A percentile compares a stretch with the other conserved stretches of the same genome.
These are phyloP conservation scores for Taenioides sp. DNA, from an alignment of 2,797 vertebrate species.

Conservation along the genomic window DNA sequence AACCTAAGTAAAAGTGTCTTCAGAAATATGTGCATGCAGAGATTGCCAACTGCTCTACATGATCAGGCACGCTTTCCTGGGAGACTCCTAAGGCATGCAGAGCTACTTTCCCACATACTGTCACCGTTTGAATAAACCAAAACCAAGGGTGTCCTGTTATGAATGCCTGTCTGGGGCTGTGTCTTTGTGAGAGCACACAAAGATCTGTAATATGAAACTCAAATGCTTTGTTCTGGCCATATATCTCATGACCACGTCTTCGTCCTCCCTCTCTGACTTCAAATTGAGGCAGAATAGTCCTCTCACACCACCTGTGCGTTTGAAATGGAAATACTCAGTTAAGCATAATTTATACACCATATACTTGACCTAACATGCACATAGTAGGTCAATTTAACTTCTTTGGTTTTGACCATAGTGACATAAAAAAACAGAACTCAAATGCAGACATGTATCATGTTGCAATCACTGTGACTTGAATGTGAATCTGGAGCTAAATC, in stretches of 20 bases:
- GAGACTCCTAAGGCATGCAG: conserved; percentile 40
- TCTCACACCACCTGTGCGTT: conserved; percentile 10
- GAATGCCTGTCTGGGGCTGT: conserved; percentile 1
- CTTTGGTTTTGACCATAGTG: conserved; percentile 28
- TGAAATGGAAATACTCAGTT: background rate
- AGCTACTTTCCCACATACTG: conserved; percentile 13
- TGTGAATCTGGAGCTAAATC: conserved; percentile 40
- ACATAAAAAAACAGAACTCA: conserved; percentile 63
- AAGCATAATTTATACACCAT: background rate
- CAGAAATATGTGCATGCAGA: conserved; percentile 29
- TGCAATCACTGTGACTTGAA: conserved; percentile 47
- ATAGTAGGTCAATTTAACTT: conserved; percentile 13
- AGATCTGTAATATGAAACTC: conserved; percentile 23
- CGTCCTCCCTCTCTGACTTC: conserved; percentile 41
- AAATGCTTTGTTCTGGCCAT: conserved; percentile 49
- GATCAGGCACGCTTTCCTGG: conserved; percentile 59
- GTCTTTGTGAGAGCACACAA: conserved; percentile 17
- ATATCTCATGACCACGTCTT: conserved; percentile 64
- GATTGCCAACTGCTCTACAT: conserved; percentile 30
- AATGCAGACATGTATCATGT: conserved; percentile 57
- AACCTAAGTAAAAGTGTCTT: conserved; percentile 16
- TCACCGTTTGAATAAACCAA: conserved; percentile 13
- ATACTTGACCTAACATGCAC: background rate
- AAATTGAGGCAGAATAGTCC: conserved; percentile 1
- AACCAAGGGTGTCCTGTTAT: background rate